Percentiles rank a stretch among this genome's conserved stretches.
Evolutionary conservation across 2,797 vertebrate genomes (phyloP).

Genomic region (Euthynnus affinis): DNA sequence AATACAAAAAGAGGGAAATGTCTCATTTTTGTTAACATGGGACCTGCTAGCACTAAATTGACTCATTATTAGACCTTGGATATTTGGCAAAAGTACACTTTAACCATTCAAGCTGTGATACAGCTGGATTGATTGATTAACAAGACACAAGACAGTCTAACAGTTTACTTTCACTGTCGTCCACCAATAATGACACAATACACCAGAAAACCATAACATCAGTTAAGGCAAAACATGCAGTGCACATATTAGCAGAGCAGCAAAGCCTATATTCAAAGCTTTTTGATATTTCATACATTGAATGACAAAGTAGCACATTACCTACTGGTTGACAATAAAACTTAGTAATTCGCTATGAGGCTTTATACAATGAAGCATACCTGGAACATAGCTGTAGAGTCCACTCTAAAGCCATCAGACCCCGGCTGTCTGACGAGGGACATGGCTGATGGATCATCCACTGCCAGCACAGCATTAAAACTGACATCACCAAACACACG

Average conservation of each 20-base stretch:
- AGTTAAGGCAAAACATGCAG: not conserved
- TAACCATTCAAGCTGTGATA: not conserved
- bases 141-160: constrained; percentile 3
- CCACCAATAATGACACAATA: not conserved
- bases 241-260: not conserved
- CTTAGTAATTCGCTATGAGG: not conserved
- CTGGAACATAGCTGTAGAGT: constrained; percentile 95
- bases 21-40: not conserved
- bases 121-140: not conserved
- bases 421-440: constrained; percentile 92
- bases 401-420: constrained; percentile 94
- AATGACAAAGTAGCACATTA: not conserved
- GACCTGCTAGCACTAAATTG: not conserved
- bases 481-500: constrained; percentile 88
- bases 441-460: constrained; percentile 91
- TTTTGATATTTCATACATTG: not conserved
- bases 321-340: not conserved
- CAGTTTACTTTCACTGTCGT: not conserved
- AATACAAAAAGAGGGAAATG: constrained; percentile 1
- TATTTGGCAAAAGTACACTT: not conserved
- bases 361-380: constrained; percentile 64
- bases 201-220: not conserved
- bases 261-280: not conserved
- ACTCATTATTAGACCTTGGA: not conserved
- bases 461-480: constrained; percentile 91